phyloP scores from a whole-genome alignment of 2,888 invertebrate genomes.

The Pachydiplax longipennis region DNA sequence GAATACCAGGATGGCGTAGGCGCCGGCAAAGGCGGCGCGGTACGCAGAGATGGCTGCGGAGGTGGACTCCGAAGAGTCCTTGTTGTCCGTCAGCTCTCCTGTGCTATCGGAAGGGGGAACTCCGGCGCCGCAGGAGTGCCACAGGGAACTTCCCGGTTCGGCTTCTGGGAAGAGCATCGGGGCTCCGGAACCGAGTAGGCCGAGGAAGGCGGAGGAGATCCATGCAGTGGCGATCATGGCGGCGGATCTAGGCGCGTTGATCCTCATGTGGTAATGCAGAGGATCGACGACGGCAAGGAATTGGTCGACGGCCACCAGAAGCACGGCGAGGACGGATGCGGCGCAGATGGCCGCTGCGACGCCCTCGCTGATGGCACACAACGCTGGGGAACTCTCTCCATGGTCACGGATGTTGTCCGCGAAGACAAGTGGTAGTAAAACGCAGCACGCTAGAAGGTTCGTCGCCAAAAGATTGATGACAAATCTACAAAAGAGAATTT shows the following conservation, averaged over 20 bases:
- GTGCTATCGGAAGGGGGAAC: background rate
- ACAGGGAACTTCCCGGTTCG: slow-evolving; percentile 54
- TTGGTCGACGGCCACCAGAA: slow-evolving; percentile 71
- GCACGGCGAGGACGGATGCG: slow-evolving; percentile 69
- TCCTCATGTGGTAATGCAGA: slow-evolving; percentile 66
- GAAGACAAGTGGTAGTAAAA: slow-evolving; percentile 62
- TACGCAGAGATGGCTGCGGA: slow-evolving; percentile 53
- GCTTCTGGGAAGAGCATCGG: slow-evolving; percentile 3
- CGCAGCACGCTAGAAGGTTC: slow-evolving; percentile 59
- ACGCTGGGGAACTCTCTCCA: slow-evolving; percentile 53
- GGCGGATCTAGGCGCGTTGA: slow-evolving; percentile 13
- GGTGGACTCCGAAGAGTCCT: background rate
- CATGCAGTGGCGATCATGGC: slow-evolving; percentile 63
- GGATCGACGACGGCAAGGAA: slow-evolving; percentile 73
- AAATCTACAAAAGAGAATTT: slow-evolving; percentile 65
- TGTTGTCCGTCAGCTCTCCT: background rate
- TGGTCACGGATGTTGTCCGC: slow-evolving; percentile 65
- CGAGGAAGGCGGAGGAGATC: slow-evolving; percentile 61
- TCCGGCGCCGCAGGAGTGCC: slow-evolving; percentile 58
- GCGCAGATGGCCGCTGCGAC: slow-evolving; percentile 67
- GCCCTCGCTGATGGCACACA: slow-evolving; percentile 68
- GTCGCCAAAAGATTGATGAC: slow-evolving; percentile 68
- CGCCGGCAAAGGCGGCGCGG: slow-evolving; percentile 61
- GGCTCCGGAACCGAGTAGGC: slow-evolving; percentile 58
- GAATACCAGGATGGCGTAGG: slow-evolving; percentile 62